Evolutionary conservation across 64 coral and sea anemone genomes (phyloP).

Genomic region (Pocillopora damicornis): DNA sequence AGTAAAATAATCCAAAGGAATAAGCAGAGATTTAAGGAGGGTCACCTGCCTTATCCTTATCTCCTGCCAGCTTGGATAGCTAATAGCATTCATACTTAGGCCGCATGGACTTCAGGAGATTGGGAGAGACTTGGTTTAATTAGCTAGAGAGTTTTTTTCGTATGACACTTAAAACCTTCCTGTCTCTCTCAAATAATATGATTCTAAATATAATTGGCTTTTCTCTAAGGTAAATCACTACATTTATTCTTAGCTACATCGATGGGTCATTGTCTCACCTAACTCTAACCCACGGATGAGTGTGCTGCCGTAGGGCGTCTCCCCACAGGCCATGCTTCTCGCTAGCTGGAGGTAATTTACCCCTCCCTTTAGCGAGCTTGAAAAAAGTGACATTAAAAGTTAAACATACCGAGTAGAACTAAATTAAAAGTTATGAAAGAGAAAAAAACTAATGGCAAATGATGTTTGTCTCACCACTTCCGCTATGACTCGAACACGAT

Average conservation of each 20-base stretch:
- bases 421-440: background rate
- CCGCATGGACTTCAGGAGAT: background rate
- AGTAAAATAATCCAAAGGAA: constrained; percentile 49
- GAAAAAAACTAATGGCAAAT: background rate
- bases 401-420: background rate
- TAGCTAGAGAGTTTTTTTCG: background rate
- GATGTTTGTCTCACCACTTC: constrained; percentile 19
- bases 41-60: constrained; percentile 70
- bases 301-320: constrained; percentile 28
- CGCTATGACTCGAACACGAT: constrained; percentile 54
- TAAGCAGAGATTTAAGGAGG: constrained; percentile 11
- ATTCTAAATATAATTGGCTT: too few relatives aligned
- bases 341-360: constrained; percentile 30
- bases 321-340: constrained; percentile 40
- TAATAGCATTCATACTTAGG: constrained; percentile 78
- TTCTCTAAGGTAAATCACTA: too few relatives aligned
- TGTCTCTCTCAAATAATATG: too few relatives aligned
- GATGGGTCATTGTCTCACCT: background rate
- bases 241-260: background rate
- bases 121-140: background rate
- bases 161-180: too few relatives aligned
- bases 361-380: constrained; percentile 33
- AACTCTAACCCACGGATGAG: constrained; percentile 36
- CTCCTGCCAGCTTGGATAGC: constrained; percentile 77
- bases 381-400: background rate